phyloP scores from a whole-genome alignment of 2,797 vertebrate genomes.

The Phyllotis vaccarum region DNA sequence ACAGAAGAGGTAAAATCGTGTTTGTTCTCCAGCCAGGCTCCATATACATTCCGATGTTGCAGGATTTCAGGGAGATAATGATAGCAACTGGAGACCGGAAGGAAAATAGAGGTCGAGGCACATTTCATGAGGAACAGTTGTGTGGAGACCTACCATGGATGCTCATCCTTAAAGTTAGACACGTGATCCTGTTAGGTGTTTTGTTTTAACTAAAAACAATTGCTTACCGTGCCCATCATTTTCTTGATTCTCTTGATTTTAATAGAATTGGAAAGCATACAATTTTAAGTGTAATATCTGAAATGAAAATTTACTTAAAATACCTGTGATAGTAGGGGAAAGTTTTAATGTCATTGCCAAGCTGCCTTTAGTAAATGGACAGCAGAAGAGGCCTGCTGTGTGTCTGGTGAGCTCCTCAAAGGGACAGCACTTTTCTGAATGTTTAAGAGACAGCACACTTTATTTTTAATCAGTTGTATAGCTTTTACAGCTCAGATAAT shows the following conservation, averaged over 20 bases:
- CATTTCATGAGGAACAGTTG: constrained; percentile 22
- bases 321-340: not conserved
- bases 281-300: constrained; percentile 35
- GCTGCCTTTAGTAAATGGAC: not conserved
- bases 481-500: constrained; percentile 22
- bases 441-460: not conserved
- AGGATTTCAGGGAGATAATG: constrained; percentile 20
- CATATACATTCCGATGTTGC: not conserved
- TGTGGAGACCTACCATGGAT: not conserved
- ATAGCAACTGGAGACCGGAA: not conserved
- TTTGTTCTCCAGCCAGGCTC: constrained; percentile 8
- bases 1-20: constrained; percentile 21
- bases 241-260: constrained; percentile 30
- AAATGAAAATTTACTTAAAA: constrained; percentile 22
- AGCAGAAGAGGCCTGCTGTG: not conserved
- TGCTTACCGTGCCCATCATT: not conserved
- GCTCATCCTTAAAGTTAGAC: constrained; percentile 2
- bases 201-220: constrained; percentile 28
- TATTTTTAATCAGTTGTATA: constrained; percentile 50
- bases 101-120: not conserved
- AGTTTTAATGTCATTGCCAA: constrained; percentile 28
- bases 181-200: not conserved
- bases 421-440: not conserved
- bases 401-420: not conserved
- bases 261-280: not conserved